phyloP scores from a whole-genome alignment of 2,888 invertebrate genomes.

The Podabrus alpinus region DNA sequence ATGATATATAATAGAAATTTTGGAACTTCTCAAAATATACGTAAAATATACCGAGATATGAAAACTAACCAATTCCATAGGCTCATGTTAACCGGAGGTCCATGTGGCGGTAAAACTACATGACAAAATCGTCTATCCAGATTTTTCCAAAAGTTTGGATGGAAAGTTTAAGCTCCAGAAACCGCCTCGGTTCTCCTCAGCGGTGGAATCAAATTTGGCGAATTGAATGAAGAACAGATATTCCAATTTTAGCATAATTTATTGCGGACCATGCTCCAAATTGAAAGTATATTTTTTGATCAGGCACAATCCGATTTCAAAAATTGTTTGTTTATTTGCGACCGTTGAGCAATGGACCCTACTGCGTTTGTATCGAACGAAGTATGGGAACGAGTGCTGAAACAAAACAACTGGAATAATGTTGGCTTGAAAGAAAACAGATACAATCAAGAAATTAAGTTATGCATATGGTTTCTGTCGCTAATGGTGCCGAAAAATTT shows the following conservation, averaged over 20 bases:
- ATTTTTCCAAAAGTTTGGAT: too few species aligned
- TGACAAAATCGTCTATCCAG: too few species aligned
- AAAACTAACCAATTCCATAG: too few species aligned
- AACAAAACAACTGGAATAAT: slow-evolving; percentile 84
- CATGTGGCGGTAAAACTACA: too few species aligned
- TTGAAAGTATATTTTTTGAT: slow-evolving; percentile 94
- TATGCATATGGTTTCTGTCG: slow-evolving; percentile 96
- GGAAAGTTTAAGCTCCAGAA: too few species aligned
- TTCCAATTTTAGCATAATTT: slow-evolving; percentile 96
- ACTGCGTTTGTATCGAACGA: slow-evolving; percentile 90
- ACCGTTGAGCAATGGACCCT: slow-evolving; percentile 97
- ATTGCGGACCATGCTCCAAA: slow-evolving; percentile 94
- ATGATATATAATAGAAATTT: too few species aligned
- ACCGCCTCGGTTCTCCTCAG: too few species aligned
- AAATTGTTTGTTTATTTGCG: slow-evolving; percentile 97
- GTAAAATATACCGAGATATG: too few species aligned
- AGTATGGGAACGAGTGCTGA: slow-evolving; percentile 87
- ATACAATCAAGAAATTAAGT: slow-evolving; percentile 98
- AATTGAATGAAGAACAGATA: slow-evolving; percentile 57
- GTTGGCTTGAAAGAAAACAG: slow-evolving; percentile 91
- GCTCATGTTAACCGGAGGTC: too few species aligned
- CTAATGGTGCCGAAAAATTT: slow-evolving; percentile 96
- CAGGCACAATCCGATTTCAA: slow-evolving; percentile 78
- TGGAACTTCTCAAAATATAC: too few species aligned
- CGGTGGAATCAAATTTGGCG: too few species aligned